Base-by-base conservation (phyloP, 2,113 vertebrate species). In the Prolemur simus region DNA sequence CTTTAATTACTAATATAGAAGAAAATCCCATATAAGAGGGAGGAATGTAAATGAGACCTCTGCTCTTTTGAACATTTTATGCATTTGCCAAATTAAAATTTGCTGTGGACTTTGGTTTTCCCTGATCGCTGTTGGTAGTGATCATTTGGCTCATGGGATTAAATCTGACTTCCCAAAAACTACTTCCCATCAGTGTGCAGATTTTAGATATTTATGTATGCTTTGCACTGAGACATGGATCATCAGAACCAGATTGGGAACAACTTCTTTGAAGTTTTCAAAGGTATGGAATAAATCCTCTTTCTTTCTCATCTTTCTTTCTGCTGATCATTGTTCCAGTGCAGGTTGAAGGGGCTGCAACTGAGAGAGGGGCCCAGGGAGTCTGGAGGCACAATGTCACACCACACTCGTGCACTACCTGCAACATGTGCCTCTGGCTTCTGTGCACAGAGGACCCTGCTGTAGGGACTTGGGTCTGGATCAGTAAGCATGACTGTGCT, bases 1-100 rank as follows among this genome's bases (percentile, higher is more conserved):
- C 95, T 98, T 98, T 98, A 98, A 98, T 98, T 98, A 98, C 92
- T 97, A 97, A 97, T 96, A 98, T 89, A 94, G 98, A 98, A 98
- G 96, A 97, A 97, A 98, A 98, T 98, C 98, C 97, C 98, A 96
- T 95, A 95, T 97, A 98, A 98, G 98, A 96, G 52, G 95, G 58
- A 96, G 97, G 97, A 96, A 97, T 98, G 95, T 97, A 98, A 98
- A 98, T 97, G 97, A 98, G 97, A 98, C 97, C 94, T 97, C 97
- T 96, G 94, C 81, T 98, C 96, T 98, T 98, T 98, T 97, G 96
- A 98, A 98, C 96, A 97, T 96, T 98, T 97, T 96, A 97, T 97
- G 96, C 97, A 97, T 96, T 96, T 97, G 89, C 96, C 97, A 97
- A 98, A 98, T 98, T 97, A 98, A 97, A 98, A 96, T 98, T 98